Conservation (phyloP, 2,113 vertebrate species). For the Pithys albifrons region DNA sequence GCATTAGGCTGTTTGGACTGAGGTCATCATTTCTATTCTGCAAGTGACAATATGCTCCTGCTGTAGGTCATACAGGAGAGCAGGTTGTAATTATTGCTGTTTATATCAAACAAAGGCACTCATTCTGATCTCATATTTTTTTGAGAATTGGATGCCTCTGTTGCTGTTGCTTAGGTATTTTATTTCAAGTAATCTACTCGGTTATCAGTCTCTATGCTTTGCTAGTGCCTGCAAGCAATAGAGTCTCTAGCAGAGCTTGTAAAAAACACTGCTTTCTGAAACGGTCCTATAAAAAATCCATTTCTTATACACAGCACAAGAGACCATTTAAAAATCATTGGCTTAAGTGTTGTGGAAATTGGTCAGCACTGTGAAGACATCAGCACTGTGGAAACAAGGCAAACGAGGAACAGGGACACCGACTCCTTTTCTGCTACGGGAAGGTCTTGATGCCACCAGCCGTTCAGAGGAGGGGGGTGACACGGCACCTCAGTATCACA, state of each 20-base stretch:
- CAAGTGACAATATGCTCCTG: background rate
- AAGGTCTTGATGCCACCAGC: background rate
- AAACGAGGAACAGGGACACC: background rate
- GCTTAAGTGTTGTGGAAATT: background rate
- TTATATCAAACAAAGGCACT: background rate
- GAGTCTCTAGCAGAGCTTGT: background rate
- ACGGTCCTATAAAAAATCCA: background rate
- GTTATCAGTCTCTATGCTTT: background rate
- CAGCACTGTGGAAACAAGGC: background rate
- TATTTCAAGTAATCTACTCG: background rate
- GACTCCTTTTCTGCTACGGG: background rate
- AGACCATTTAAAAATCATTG: background rate
- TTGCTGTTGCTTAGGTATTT: background rate
- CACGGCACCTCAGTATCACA: accelerated
- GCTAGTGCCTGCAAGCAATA: background rate
- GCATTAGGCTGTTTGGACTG: background rate
- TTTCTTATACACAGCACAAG: background rate
- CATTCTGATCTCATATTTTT: background rate
- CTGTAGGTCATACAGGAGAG: background rate
- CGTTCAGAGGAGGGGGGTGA: background rate
- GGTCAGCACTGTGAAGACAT: background rate
- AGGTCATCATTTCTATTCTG: background rate
- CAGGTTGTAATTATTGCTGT: background rate
- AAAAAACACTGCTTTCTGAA: background rate
- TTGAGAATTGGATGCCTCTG: background rate